Evolutionary conservation across 2,113 vertebrate species (phyloP).

Genomic region (Lipophrys pholis): DNA sequence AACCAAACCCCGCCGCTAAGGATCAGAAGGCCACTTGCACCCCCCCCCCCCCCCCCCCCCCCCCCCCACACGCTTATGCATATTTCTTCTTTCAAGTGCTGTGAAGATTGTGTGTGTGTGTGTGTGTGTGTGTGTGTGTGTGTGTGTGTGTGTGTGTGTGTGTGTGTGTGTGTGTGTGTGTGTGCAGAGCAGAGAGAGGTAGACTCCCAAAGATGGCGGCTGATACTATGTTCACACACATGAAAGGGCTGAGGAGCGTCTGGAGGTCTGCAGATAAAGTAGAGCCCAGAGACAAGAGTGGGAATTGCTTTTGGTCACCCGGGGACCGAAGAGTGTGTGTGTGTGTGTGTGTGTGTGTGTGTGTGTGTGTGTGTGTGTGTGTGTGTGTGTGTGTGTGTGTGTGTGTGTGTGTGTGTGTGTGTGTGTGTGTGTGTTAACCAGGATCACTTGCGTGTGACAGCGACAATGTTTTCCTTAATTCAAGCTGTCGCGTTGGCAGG

Average conservation of each 20-base stretch:
- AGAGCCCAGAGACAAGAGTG: constrained; percentile 15
- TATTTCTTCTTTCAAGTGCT: too few species aligned
- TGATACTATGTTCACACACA: constrained; percentile 32
- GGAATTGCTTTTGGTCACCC: constrained; percentile 56
- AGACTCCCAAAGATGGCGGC: constrained; percentile 30
- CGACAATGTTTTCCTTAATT: too few species aligned
- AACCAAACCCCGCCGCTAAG: constrained; percentile 46
- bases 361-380: constrained; percentile 7
- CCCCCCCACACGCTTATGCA: constrained; percentile 27
- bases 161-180: too few species aligned
- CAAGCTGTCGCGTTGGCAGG: too few species aligned
- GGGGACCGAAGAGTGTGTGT: constrained; percentile 45
- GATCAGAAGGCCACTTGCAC: constrained; percentile 61
- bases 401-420: constrained; percentile 1
- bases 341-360: constrained; percentile 16
- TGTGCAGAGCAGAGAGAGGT: too few species aligned
- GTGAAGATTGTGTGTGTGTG: too few species aligned
- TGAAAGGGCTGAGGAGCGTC: constrained; percentile 36
- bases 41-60: constrained; percentile 53
- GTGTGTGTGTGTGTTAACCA: too few species aligned
- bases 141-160: too few species aligned
- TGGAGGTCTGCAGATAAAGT: constrained; percentile 52
- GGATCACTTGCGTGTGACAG: too few species aligned
- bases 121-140: constrained; percentile 31
- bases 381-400: not conserved